These are phyloP conservation scores for Pelecanus crispus DNA, from an alignment of 2,113 vertebrate genomes.

Conservation along the genomic window DNA sequence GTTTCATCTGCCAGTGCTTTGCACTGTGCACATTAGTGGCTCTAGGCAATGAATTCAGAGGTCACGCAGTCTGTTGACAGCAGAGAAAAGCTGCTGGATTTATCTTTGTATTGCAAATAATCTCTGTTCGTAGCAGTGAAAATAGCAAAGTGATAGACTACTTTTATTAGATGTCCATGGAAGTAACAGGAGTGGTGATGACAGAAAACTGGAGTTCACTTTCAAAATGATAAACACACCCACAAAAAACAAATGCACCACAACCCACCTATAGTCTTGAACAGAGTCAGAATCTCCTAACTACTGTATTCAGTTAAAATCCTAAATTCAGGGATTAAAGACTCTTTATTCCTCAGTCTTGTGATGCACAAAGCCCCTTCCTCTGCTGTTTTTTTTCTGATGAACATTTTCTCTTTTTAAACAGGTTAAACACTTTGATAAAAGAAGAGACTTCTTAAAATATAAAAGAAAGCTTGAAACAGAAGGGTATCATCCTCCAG, in stretches of 20 bases:
- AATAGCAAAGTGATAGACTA: neutral
- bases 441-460: conserved; percentile 91
- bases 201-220: neutral
- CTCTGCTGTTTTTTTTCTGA: neutral
- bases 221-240: neutral
- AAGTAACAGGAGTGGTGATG: neutral
- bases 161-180: neutral
- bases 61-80: fast-evolving
- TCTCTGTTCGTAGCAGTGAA: neutral
- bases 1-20: neutral
- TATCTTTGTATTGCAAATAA: neutral
- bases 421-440: conserved; percentile 93
- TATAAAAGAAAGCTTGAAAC: conserved; percentile 86
- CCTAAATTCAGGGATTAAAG: neutral
- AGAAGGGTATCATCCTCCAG: conserved; percentile 75
- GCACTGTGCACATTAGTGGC: fast-evolving
- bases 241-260: neutral
- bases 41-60: neutral
- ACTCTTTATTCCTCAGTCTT: neutral
- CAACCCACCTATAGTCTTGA: neutral
- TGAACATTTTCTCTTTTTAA: neutral
- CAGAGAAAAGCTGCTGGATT: neutral
- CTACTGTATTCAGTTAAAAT: neutral
- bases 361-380: neutral
- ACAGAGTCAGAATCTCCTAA: neutral